phyloP scores from a whole-genome alignment of 2,797 vertebrate genomes.

The Natrix natrix region DNA sequence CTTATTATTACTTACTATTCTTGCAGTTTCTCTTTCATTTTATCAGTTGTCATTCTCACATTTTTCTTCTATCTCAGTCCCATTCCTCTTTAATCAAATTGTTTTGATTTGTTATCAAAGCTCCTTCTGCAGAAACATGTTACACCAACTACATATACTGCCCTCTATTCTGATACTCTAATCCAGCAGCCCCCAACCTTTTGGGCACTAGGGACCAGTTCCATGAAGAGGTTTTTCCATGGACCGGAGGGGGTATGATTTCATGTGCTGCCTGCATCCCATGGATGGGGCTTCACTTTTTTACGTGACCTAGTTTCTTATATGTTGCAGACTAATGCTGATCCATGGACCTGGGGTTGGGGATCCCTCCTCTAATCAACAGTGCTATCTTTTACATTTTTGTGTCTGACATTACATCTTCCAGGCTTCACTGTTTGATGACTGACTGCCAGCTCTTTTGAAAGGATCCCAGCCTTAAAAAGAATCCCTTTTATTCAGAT shows the following conservation, averaged over 20 bases:
- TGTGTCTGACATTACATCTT: not conserved
- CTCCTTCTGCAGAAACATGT: not conserved
- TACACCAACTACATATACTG: not conserved
- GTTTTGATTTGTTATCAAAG: no score
- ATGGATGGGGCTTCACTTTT: no score
- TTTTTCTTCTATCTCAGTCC: not conserved
- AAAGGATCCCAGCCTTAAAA: not conserved
- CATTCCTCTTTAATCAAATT: not conserved
- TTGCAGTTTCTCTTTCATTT: not conserved
- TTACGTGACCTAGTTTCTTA: no score
- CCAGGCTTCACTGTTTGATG: not conserved
- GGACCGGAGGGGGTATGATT: no score
- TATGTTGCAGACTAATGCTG: not conserved
- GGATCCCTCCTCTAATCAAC: not conserved
- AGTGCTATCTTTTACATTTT: not conserved
- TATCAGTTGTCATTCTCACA: not conserved
- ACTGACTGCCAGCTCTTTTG: not conserved
- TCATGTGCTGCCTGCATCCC: no score
- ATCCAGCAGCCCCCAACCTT: no score
- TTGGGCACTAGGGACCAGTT: no score
- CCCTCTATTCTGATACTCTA: not conserved
- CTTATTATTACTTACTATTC: not conserved
- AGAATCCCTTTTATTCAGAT: not conserved
- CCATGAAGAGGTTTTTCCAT: no score
- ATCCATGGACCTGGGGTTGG: not conserved